Conservation (phyloP, 1,140 invertebrate species). For the Orussus abietinus region DNA sequence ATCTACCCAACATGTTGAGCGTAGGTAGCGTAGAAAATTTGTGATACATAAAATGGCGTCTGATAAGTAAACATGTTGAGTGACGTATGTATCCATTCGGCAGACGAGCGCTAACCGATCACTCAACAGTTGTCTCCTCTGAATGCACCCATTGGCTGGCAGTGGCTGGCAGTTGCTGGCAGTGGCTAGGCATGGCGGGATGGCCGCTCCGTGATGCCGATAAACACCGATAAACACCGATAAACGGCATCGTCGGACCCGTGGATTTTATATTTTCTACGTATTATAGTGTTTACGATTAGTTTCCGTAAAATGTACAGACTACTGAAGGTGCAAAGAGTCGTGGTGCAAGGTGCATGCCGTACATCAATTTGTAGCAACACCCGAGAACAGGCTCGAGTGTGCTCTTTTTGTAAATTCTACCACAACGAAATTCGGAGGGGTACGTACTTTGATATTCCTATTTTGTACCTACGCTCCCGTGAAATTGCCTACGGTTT, state of each 20-base stretch:
- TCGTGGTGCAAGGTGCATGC: slow-evolving; percentile 16
- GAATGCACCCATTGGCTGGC: no score
- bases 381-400: slow-evolving; percentile 14
- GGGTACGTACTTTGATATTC: slow-evolving; percentile 25
- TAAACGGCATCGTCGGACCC: neutral
- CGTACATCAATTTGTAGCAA: slow-evolving; percentile 13
- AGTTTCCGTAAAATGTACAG: slow-evolving; percentile 30
- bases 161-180: neutral
- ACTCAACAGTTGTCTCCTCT: no score
- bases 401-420: slow-evolving; percentile 39
- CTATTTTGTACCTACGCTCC: neutral
- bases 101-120: no score
- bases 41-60: no score
- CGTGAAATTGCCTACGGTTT: neutral
- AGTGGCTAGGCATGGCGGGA: neutral
- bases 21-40: no score
- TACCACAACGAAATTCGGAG: slow-evolving; percentile 23
- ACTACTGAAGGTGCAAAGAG: slow-evolving; percentile 18
- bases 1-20: no score
- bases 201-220: no score
- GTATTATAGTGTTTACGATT: neutral
- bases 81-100: no score
- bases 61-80: no score
- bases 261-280: neutral
- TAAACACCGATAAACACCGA: no score